Conservation (phyloP, 1,140 invertebrate genomes). For the Drosophila suzukii region DNA sequence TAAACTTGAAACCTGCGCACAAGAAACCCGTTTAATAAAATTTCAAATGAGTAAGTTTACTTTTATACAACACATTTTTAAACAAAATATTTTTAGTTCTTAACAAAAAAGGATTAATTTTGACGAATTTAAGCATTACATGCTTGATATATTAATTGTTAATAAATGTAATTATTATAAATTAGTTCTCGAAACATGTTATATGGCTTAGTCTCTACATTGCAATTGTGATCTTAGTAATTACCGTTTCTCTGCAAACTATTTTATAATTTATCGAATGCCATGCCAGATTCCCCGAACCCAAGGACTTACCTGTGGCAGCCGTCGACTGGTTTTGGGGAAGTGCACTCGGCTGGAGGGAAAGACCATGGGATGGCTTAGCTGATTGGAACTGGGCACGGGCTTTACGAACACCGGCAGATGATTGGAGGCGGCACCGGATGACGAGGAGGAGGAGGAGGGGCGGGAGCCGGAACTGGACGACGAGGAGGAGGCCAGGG, state of each 20-base stretch:
- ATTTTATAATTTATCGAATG: neutral
- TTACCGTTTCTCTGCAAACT: neutral
- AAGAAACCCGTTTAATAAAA: too few species aligned
- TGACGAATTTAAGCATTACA: too few species aligned
- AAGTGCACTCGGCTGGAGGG: constrained; percentile 85
- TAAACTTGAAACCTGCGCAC: too few species aligned
- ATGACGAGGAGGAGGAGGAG: constrained; percentile 1
- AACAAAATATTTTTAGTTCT: too few species aligned
- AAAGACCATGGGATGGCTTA: constrained; percentile 84
- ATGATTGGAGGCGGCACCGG: constrained; percentile 48
- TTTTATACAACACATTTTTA: too few species aligned
- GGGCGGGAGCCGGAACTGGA: constrained; percentile 28
- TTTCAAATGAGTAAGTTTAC: too few species aligned
- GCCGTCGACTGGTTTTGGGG: constrained; percentile 85
- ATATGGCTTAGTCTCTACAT: too few species aligned
- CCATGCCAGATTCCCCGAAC: too few species aligned
- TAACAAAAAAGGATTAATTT: too few species aligned
- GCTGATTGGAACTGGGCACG: constrained; percentile 66
- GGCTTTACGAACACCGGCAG: constrained; percentile 72
- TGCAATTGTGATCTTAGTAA: neutral
- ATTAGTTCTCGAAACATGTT: too few species aligned
- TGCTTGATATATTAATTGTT: too few species aligned
- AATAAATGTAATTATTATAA: too few species aligned
- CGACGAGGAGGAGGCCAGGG: constrained; percentile 21
- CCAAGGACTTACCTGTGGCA: constrained; percentile 86